Conservation (phyloP, 2,888 invertebrate species). For the Smittia sp. region DNA sequence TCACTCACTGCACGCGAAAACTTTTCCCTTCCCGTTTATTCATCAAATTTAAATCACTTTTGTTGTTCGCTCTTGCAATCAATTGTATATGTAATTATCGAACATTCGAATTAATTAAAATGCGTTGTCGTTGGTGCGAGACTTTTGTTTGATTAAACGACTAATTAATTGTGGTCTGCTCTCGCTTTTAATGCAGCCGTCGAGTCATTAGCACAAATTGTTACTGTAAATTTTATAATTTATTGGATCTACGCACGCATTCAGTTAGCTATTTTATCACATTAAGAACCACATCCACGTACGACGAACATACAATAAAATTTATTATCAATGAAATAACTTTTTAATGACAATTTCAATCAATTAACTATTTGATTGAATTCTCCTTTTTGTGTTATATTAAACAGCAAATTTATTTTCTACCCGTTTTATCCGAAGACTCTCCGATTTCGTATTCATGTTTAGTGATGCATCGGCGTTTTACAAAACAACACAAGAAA, state of each 20-base stretch:
- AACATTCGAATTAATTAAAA: slow-evolving; percentile 16
- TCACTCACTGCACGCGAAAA: slow-evolving; percentile 6
- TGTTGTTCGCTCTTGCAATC: not conserved
- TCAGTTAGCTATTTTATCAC: slow-evolving; percentile 4
- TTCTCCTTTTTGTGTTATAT: slow-evolving; percentile 1
- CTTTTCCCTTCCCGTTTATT: not conserved
- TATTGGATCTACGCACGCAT: not conserved
- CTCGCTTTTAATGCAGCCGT: not conserved
- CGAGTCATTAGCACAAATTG: not conserved
- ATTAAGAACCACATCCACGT: not conserved
- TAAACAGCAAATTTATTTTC: slow-evolving; percentile 28
- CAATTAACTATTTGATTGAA: not conserved
- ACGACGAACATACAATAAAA: not conserved
- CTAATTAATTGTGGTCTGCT: slow-evolving; percentile 3
- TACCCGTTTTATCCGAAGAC: slow-evolving; percentile 42
- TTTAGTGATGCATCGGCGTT: slow-evolving; percentile 31
- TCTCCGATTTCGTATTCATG: slow-evolving; percentile 59
- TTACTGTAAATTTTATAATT: slow-evolving; percentile 8
- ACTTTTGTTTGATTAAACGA: not conserved
- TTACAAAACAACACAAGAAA: slow-evolving; percentile 27
- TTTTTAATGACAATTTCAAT: slow-evolving; percentile 9
- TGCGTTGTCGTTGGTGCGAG: not conserved
- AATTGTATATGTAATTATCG: slow-evolving; percentile 9
- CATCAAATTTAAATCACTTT: slow-evolving; percentile 21
- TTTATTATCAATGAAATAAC: not conserved